phyloP scores from a whole-genome alignment of 2,797 vertebrate genomes.

The Pangasius krempfi region DNA sequence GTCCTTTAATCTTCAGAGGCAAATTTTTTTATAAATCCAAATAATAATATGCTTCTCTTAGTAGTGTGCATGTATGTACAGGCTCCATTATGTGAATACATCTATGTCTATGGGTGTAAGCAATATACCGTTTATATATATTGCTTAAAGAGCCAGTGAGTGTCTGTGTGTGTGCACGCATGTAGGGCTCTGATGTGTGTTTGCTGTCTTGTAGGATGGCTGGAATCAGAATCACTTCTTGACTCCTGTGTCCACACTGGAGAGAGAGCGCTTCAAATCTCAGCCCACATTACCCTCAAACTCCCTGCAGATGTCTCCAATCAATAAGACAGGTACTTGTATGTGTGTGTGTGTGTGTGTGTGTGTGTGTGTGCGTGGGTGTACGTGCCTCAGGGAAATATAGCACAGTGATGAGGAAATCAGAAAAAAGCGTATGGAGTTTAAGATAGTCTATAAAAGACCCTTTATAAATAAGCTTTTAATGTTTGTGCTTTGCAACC shows the following conservation, averaged over 20 bases:
- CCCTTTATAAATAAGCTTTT: neutral
- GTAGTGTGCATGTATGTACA: neutral
- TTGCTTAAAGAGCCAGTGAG: neutral
- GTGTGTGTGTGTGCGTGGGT: neutral
- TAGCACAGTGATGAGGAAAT: neutral
- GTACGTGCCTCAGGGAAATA: neutral
- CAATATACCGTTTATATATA: neutral
- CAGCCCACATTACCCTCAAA: conserved; percentile 89
- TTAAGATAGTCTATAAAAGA: neutral
- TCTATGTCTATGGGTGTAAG: neutral
- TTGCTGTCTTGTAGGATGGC: conserved; percentile 80
- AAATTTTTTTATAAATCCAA: neutral
- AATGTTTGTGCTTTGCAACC: neutral
- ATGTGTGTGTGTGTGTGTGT: neutral
- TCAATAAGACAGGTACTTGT: conserved; percentile 88
- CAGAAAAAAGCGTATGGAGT: neutral
- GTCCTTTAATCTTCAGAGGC: neutral
- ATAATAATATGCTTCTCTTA: neutral
- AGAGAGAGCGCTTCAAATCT: conserved; percentile 93
- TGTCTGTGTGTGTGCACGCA: neutral
- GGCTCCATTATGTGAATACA: neutral
- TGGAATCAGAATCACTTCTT: conserved; percentile 99
- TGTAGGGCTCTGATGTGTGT: neutral
- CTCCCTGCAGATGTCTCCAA: conserved; percentile 91
- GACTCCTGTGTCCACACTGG: conserved; percentile 93